Conservation (phyloP, 2,797 vertebrate species). For the Florisuga fusca region DNA sequence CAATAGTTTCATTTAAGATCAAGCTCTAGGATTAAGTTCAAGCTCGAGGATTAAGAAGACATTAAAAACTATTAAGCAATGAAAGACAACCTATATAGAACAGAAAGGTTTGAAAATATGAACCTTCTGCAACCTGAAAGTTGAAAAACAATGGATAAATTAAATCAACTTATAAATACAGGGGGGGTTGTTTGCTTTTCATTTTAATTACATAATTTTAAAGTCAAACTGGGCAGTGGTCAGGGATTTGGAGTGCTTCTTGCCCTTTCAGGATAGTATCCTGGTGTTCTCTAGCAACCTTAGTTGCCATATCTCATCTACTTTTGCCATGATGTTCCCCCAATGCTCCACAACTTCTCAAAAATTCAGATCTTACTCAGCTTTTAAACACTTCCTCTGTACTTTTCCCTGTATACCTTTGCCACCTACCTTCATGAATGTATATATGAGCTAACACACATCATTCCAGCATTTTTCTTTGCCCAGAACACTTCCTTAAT, state of each 20-base stretch:
- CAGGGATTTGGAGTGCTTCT: not conserved
- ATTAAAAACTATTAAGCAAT: not conserved
- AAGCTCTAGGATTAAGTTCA: not conserved
- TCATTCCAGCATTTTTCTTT: not conserved
- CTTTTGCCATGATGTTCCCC: not conserved
- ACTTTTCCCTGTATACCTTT: not conserved
- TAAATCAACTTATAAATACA: not conserved
- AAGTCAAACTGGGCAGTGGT: not conserved
- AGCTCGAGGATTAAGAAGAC: not conserved
- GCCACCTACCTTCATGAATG: not conserved
- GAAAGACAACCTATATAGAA: not conserved
- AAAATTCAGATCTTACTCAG: not conserved
- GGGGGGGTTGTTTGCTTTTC: fast-evolving
- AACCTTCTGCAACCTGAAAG: not conserved
- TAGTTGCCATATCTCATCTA: not conserved
- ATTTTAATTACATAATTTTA: not conserved
- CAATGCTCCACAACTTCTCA: not conserved
- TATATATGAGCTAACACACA: not conserved
- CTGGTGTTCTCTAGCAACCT: not conserved
- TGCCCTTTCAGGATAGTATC: not conserved
- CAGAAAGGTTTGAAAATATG: not conserved
- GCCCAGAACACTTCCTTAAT: not conserved
- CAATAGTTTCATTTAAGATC: not conserved
- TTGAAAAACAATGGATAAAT: not conserved
- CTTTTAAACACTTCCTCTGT: not conserved